Percentiles rank a stretch among this genome's conserved stretches.
phyloP scores from a whole-genome alignment of 2,113 vertebrate species.

The Chelonoidis abingdonii region DNA sequence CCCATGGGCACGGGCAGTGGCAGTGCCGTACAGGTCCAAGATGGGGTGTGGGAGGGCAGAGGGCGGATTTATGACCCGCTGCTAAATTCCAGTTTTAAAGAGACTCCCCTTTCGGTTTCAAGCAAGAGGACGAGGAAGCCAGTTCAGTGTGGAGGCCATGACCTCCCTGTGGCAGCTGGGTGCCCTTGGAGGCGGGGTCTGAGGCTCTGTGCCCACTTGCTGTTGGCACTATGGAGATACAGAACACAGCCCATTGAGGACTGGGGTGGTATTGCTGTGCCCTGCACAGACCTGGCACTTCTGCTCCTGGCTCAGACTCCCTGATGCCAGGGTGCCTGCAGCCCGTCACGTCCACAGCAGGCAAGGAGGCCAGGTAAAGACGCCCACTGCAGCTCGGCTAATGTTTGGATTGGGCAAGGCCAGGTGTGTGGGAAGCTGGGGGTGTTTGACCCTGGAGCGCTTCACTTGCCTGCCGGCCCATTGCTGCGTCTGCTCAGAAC shows the following conservation, averaged over 20 bases:
- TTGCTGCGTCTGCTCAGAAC: not conserved
- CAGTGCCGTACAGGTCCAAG: not conserved
- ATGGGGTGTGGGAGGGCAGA: not conserved
- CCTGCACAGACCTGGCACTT: not conserved
- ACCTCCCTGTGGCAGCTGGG: not conserved
- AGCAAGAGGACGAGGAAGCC: not conserved
- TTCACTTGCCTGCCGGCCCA: accelerated
- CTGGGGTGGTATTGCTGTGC: not conserved
- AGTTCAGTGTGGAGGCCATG: not conserved
- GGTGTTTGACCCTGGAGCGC: slow-evolving; percentile 16
- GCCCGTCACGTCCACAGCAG: not conserved
- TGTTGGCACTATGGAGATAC: not conserved
- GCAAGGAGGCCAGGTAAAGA: not conserved
- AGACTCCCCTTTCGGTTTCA: not conserved
- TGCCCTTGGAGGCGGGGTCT: not conserved
- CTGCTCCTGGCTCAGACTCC: not conserved
- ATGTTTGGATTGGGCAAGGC: not conserved
- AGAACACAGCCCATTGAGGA: not conserved
- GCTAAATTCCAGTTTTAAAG: not conserved
- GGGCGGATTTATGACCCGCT: not conserved
- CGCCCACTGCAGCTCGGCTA: not conserved
- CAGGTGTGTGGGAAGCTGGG: not conserved
- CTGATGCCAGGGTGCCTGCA: not conserved
- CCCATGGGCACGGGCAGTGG: too few relatives aligned
- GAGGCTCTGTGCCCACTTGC: not conserved